Evolutionary conservation across 2,797 vertebrate species (phyloP).

Genomic region (Thaleichthys pacificus): DNA sequence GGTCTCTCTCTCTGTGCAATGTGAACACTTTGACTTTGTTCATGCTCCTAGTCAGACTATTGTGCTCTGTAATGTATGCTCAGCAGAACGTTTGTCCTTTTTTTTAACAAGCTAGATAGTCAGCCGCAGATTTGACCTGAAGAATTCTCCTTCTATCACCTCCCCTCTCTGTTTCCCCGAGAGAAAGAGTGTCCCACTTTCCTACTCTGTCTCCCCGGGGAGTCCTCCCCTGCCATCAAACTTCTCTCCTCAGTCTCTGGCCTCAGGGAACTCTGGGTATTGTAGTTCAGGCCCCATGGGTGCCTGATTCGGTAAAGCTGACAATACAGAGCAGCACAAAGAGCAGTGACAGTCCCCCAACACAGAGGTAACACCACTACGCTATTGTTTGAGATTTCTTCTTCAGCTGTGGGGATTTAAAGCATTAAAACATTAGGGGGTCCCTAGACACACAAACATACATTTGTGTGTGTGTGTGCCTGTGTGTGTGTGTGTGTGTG

Average conservation of each 20-base stretch:
- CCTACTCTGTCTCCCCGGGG: conserved; percentile 23
- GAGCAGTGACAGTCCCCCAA: neutral
- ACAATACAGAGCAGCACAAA: conserved; percentile 18
- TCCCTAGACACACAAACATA: neutral
- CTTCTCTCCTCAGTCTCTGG: conserved; percentile 19
- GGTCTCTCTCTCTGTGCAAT: no score
- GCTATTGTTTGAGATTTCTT: neutral
- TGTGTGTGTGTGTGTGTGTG: neutral
- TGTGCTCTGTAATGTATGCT: conserved; percentile 19
- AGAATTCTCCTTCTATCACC: conserved; percentile 7
- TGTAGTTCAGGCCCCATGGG: conserved; percentile 32
- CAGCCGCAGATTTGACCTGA: conserved; percentile 30
- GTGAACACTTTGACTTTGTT: neutral
- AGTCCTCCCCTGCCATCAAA: conserved; percentile 19
- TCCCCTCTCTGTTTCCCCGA: neutral
- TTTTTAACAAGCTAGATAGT: conserved; percentile 8
- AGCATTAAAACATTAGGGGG: no score
- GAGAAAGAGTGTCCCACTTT: conserved; percentile 1
- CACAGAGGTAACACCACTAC: neutral
- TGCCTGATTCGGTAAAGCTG: conserved; percentile 30
- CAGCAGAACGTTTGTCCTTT: conserved; percentile 10
- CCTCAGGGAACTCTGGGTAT: conserved; percentile 42
- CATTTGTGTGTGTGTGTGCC: neutral
- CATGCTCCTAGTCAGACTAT: neutral
- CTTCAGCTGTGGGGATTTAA: neutral